Percentiles rank a stretch among this genome's conserved stretches.
These are phyloP conservation scores for Drosophila setifemur DNA, from an alignment of 1,140 invertebrate genomes.

Conservation along the genomic window DNA sequence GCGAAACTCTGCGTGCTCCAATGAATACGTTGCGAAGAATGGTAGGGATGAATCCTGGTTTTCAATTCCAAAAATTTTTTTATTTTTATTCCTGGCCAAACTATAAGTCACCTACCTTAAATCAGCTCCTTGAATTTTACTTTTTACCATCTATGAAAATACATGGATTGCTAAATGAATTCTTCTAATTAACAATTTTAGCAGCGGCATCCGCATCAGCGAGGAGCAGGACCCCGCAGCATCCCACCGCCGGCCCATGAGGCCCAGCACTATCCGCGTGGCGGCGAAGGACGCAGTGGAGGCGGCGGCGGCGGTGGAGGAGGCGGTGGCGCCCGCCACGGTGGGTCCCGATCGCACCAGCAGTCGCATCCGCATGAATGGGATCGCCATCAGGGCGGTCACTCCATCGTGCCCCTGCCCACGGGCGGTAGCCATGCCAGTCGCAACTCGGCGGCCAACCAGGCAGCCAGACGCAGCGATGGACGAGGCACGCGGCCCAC, in stretches of 20 bases:
- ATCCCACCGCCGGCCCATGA: conserved; percentile 83
- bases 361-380: conserved; percentile 73
- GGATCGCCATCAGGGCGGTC: conserved; percentile 74
- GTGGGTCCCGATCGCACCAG: conserved; percentile 51
- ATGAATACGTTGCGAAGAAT: conserved; percentile 93
- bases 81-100: not conserved
- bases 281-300: conserved; percentile 18
- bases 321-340: conserved; percentile 41
- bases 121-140: too few species aligned
- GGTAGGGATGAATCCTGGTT: too few species aligned
- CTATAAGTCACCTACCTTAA: too few species aligned
- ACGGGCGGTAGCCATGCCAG: conserved; percentile 64
- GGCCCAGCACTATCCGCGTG: conserved; percentile 60
- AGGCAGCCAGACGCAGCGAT: conserved; percentile 72
- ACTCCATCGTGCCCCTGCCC: conserved; percentile 71
- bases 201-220: conserved; percentile 83
- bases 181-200: conserved; percentile 40
- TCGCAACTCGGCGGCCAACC: conserved; percentile 55
- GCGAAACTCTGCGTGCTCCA: conserved; percentile 93
- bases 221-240: conserved; percentile 83
- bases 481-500: conserved; percentile 59
- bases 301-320: conserved; percentile 29
- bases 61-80: not conserved
- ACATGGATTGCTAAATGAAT: not conserved
- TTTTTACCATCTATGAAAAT: too few species aligned